Evolutionary conservation across 1,140 invertebrate species (phyloP).

Genomic region (Polyergus mexicanus): DNA sequence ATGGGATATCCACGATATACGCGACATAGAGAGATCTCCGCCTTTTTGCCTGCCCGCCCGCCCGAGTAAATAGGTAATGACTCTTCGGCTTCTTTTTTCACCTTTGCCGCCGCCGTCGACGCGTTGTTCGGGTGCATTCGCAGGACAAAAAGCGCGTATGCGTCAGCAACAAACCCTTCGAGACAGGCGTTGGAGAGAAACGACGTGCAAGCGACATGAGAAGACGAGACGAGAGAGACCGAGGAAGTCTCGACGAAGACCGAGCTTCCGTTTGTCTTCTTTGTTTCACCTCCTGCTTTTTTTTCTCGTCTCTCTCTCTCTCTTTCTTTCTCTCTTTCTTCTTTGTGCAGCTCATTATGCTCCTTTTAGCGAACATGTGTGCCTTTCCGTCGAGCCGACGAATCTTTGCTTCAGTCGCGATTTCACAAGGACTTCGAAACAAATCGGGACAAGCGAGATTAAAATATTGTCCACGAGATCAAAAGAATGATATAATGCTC

Average conservation of each 20-base stretch:
- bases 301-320: neutral
- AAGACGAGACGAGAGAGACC: constrained; percentile 33
- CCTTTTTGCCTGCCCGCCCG: neutral
- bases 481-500: neutral
- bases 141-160: constrained; percentile 58
- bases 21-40: neutral
- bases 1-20: constrained; percentile 31
- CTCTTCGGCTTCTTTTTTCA: constrained; percentile 19
- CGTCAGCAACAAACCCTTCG: constrained; percentile 32
- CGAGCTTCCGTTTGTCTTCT: constrained; percentile 40
- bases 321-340: neutral
- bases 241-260: constrained; percentile 43
- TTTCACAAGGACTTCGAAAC: neutral
- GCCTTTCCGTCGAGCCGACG: constrained; percentile 44
- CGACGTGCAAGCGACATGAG: constrained; percentile 32
- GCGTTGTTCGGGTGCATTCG: constrained; percentile 26
- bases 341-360: neutral
- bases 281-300: constrained; percentile 37
- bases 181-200: constrained; percentile 45
- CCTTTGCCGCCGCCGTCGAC: neutral
- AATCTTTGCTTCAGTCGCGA: neutral
- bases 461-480: neutral
- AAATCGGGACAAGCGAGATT: constrained; percentile 8
- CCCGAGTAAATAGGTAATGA: neutral
- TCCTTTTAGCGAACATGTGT: constrained; percentile 34